Percentiles rank a stretch among this genome's conserved stretches.
Conservation (phyloP, 2,113 vertebrate genomes). For the Pogonocichla stellata region DNA sequence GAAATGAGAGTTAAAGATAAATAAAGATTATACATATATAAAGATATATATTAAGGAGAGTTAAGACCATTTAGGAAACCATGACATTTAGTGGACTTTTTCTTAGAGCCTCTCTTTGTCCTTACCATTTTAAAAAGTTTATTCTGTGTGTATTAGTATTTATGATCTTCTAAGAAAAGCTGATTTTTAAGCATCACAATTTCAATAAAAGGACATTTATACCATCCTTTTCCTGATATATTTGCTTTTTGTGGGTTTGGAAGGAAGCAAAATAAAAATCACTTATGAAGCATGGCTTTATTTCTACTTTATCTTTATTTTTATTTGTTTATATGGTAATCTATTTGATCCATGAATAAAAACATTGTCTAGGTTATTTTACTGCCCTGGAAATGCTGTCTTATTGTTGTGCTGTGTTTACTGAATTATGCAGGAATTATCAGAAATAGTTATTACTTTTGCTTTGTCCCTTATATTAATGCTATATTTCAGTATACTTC, state of each 20-base stretch:
- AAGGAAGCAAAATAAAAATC: background rate
- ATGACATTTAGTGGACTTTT: background rate
- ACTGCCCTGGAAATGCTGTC: background rate
- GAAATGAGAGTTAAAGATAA: background rate
- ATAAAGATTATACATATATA: background rate
- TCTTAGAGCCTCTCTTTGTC: background rate
- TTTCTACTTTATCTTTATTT: background rate
- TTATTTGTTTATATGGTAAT: background rate
- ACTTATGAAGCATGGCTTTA: background rate
- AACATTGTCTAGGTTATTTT: background rate
- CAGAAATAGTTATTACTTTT: background rate
- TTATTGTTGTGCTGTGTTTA: background rate
- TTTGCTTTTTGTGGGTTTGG: background rate
- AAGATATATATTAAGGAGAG: background rate
- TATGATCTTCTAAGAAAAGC: background rate
- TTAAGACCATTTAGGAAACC: background rate
- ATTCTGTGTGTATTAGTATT: background rate
- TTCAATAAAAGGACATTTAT: background rate
- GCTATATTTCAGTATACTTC: conserved; percentile 22
- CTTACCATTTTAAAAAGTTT: background rate
- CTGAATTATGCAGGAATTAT: conserved; percentile 9
- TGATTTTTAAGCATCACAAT: background rate
- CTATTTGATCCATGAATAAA: background rate
- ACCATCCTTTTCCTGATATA: background rate
- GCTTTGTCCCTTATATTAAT: background rate